Percentiles rank a stretch among this genome's conserved stretches.
phyloP scores from a whole-genome alignment of 1,140 invertebrate species.

The Nasonia vitripennis region DNA sequence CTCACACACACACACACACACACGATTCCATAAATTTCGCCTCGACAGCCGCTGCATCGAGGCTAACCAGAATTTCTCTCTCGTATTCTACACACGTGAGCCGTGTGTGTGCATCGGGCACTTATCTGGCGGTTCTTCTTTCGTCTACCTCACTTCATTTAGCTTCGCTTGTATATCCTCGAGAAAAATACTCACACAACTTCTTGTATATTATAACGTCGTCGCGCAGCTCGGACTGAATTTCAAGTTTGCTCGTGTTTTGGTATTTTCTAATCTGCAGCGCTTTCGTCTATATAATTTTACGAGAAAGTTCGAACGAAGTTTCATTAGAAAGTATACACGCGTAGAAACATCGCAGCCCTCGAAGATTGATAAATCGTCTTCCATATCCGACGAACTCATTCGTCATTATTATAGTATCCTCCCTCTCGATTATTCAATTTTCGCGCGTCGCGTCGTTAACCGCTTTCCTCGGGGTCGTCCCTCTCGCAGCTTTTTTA shows the following conservation, averaged over 20 bases:
- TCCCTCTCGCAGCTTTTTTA: not conserved
- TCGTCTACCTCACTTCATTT: not conserved
- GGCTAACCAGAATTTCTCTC: constrained; percentile 19
- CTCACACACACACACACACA: not conserved
- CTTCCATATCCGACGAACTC: no score
- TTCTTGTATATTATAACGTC: no score
- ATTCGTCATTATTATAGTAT: no score
- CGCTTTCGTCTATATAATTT: no score
- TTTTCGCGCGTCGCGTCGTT: not conserved
- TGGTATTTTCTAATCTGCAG: no score
- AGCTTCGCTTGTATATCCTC: not conserved
- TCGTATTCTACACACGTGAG: not conserved
- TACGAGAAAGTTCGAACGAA: no score
- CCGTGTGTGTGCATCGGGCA: not conserved
- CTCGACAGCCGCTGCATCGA: not conserved
- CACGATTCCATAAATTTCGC: not conserved
- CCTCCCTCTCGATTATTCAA: not conserved
- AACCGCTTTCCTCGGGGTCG: not conserved
- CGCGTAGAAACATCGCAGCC: no score
- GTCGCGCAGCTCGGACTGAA: not conserved
- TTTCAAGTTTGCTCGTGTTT: not conserved
- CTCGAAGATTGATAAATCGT: no score
- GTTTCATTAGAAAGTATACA: no score
- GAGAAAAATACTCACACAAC: not conserved
- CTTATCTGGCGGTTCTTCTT: not conserved